phyloP scores from a whole-genome alignment of 2,797 vertebrate genomes.

The Ceyx erithaca region DNA sequence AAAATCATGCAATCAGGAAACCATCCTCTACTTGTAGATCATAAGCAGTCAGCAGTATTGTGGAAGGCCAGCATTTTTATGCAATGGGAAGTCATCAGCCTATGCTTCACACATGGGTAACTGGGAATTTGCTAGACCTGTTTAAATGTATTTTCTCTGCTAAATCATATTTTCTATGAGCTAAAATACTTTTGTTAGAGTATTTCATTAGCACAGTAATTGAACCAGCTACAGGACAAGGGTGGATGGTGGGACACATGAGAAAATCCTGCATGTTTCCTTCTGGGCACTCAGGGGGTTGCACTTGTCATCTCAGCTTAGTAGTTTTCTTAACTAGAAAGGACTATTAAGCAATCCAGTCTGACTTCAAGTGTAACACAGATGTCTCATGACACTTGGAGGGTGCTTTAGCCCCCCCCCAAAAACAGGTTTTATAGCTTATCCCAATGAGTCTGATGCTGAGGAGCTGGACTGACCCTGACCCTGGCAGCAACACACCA shows the following conservation, averaged over 20 bases:
- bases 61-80: neutral
- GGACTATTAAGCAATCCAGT: fast-evolving
- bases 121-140: neutral
- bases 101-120: fast-evolving
- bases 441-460: neutral
- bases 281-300: neutral
- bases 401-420: neutral
- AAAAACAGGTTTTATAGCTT: neutral
- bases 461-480: neutral
- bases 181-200: neutral
- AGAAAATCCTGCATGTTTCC: neutral
- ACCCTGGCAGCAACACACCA: neutral
- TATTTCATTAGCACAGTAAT: neutral
- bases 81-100: neutral
- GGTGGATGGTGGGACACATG: fast-evolving
- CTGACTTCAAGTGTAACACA: neutral
- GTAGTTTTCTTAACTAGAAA: neutral
- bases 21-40: neutral
- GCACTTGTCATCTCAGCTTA: fast-evolving
- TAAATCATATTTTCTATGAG: neutral
- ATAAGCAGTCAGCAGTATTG: neutral
- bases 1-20: neutral
- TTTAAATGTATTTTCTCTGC: neutral
- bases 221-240: neutral
- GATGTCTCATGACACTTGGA: neutral